Evolutionary conservation across 2,888 invertebrate genomes (phyloP).

Genomic region (Caradrina clavipalpis): DNA sequence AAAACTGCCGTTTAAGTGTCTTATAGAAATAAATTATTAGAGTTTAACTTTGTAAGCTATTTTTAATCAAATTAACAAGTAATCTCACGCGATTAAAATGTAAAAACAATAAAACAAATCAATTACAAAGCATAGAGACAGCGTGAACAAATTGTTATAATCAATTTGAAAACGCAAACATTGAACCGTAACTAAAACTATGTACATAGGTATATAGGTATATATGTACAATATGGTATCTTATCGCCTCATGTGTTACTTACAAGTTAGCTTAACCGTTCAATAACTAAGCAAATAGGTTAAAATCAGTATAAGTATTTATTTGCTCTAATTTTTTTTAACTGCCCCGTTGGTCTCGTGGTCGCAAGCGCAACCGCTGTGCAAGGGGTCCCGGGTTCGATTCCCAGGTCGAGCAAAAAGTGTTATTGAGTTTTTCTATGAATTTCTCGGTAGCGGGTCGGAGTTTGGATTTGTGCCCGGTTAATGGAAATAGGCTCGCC

Average conservation of each 20-base stretch:
- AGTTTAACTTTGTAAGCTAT: not conserved
- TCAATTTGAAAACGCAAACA: slow-evolving; percentile 19
- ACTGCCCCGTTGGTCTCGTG: too few relatives aligned
- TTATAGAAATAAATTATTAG: too few relatives aligned
- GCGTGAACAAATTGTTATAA: slow-evolving; percentile 22
- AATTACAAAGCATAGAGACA: slow-evolving; percentile 23
- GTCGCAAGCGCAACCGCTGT: too few relatives aligned
- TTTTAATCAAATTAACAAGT: not conserved
- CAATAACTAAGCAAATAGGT: slow-evolving; percentile 20
- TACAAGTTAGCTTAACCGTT: slow-evolving; percentile 15
- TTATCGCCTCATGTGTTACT: slow-evolving; percentile 40
- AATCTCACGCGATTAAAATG: not conserved
- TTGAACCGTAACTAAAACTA: slow-evolving; percentile 6
- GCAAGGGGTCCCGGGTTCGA: too few relatives aligned
- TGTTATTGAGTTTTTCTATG: too few relatives aligned
- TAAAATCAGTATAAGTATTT: not conserved
- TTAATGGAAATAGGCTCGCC: too few relatives aligned
- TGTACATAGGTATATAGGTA: too few relatives aligned
- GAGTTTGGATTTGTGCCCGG: too few relatives aligned
- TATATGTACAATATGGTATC: slow-evolving; percentile 1
- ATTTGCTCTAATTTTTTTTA: not conserved
- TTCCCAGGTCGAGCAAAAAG: too few relatives aligned
- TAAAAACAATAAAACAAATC: slow-evolving; percentile 39
- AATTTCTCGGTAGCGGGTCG: too few relatives aligned
- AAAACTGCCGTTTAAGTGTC: too few relatives aligned